Evolutionary conservation across 1,140 invertebrate species (phyloP).

Genomic region (Drosophila parabipectinata): DNA sequence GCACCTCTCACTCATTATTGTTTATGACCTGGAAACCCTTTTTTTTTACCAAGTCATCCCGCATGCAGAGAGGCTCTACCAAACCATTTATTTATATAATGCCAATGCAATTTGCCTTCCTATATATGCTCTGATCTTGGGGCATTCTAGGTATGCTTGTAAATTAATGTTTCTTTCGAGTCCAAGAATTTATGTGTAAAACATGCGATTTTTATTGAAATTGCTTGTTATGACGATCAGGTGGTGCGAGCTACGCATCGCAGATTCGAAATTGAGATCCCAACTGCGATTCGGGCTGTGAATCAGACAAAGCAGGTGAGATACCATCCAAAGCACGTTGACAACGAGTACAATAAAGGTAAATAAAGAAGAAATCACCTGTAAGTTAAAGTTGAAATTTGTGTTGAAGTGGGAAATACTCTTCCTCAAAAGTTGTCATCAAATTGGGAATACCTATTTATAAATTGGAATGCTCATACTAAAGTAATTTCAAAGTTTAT

Average conservation of each 20-base stretch:
- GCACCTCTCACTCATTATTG: constrained; percentile 59
- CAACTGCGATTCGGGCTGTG: constrained; percentile 30
- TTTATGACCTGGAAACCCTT: constrained; percentile 76
- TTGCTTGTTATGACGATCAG: constrained; percentile 63
- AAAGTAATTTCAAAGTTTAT: too few species aligned
- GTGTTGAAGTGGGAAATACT: constrained; percentile 8
- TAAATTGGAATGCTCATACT: too few species aligned
- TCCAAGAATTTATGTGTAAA: constrained; percentile 69
- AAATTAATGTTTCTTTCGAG: constrained; percentile 13
- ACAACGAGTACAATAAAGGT: constrained; percentile 41
- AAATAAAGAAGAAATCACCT: constrained; percentile 58
- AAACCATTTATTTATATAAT: background rate
- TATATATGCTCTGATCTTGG: constrained; percentile 6
- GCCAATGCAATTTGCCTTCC: constrained; percentile 28
- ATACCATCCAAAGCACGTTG: constrained; percentile 60
- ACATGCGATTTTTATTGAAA: constrained; percentile 76
- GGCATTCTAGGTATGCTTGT: constrained; percentile 7
- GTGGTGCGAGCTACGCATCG: constrained; percentile 46
- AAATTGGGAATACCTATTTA: too few species aligned
- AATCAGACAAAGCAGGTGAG: constrained; percentile 30
- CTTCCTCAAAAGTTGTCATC: background rate
- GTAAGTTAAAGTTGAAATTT: constrained; percentile 27
- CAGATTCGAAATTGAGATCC: constrained; percentile 62
- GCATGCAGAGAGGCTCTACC: constrained; percentile 16
- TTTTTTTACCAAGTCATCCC: constrained; percentile 76